Evolutionary conservation across 2,888 invertebrate species (phyloP).

Genomic region (Spilarctia lutea): DNA sequence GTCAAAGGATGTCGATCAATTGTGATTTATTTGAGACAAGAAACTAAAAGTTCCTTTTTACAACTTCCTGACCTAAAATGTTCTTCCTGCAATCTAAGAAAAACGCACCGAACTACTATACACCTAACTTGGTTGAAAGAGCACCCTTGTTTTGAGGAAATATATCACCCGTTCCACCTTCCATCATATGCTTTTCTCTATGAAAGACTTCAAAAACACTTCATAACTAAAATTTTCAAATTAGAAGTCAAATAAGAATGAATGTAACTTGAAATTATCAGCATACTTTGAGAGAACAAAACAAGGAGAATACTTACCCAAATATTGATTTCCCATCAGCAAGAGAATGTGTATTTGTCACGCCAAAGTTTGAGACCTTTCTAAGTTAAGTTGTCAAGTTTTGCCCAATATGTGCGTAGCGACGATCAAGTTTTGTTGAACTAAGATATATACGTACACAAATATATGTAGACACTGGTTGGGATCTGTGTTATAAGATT

Average conservation of each 20-base stretch:
- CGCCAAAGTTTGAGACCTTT: conserved; percentile 59
- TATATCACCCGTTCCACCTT: too few relatives aligned
- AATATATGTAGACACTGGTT: conserved; percentile 5
- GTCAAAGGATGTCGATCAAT: too few relatives aligned
- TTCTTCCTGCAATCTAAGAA: too few relatives aligned
- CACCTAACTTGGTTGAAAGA: too few relatives aligned
- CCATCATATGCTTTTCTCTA: too few relatives aligned
- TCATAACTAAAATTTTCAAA: not conserved
- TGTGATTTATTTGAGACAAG: too few relatives aligned
- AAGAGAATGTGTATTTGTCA: conserved; percentile 67
- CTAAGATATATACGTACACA: conserved; percentile 24
- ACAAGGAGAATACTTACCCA: conserved; percentile 34
- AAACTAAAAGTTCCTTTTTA: too few relatives aligned
- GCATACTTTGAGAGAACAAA: conserved; percentile 15
- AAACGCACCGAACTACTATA: too few relatives aligned
- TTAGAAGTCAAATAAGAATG: not conserved
- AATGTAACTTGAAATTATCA: not conserved
- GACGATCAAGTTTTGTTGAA: conserved; percentile 39
- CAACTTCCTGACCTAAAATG: too few relatives aligned
- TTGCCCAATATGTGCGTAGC: conserved; percentile 44
- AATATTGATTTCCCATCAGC: conserved; percentile 73
- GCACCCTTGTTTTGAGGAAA: too few relatives aligned
- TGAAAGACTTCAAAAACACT: too few relatives aligned
- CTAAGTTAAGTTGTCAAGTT: conserved; percentile 47
- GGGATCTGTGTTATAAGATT: conserved; percentile 15